Evolutionary conservation across 2,888 invertebrate species (phyloP), one percentile per base, ranked within the genome.

Genomic region (Calameuta filiformis): DNA sequence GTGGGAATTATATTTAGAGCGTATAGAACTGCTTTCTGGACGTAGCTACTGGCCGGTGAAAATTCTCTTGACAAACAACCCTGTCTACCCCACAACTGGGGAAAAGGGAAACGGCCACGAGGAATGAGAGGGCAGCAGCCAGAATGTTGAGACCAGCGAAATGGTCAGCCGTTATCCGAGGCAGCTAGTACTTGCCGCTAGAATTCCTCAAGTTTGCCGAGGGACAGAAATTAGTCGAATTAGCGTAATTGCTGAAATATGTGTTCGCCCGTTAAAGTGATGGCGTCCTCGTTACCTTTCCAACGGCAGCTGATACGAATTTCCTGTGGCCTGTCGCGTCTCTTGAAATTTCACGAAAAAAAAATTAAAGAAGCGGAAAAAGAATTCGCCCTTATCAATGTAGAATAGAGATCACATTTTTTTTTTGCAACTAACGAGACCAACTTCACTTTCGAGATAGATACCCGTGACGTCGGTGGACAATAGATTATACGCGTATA

Each of bases 11-110:
- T n/a, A 85, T 85, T 83, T 84, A 80, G 79, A 77, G 82, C 80
- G 82, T 82, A 83, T 11, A 30, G 71, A 68, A 76, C 73, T 37
- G 68, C 35, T 35, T 76, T 31, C 35, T 40, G 56, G 76, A 56
- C 56, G 56, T 56, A 23, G 56, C 56, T 35, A 30, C 69, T 75
- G 69, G 69, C 37, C 68, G 56, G 81, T 83, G 84, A 85, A 85
- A 86, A 85, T 82, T 86, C 85, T 82, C 81, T 82, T 85, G 84
- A 85, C 85, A 86, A 86, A 86, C 82, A 83, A 81, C 84, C 82
- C 75, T 76, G 34, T 35, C 76, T 56, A 56, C 35, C 68, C 40
- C 77, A 34, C 34, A 31, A 23, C 71, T 71, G 33, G 34, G 12
- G n/a, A 34, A n/a, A 30, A 69, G 33, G 23, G 77, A 74, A n/a